These are phyloP conservation scores for Blomia tropicalis DNA, from an alignment of 2,888 invertebrate species.

Conservation along the genomic window DNA sequence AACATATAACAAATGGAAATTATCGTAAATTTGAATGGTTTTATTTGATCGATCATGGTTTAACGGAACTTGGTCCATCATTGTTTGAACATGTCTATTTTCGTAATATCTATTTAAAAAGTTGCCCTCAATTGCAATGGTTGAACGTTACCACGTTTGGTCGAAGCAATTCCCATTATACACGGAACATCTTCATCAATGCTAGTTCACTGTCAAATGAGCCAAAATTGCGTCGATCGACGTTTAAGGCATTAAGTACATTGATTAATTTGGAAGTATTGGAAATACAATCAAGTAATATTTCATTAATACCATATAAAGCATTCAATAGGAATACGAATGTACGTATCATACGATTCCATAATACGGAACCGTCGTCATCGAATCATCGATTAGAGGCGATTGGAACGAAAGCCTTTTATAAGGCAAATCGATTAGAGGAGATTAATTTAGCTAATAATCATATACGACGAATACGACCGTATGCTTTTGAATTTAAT, in stretches of 20 bases:
- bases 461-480: constrained; percentile 14
- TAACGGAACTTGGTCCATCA: background rate
- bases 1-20: background rate
- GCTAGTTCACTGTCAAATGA: constrained; percentile 15
- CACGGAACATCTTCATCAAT: constrained; percentile 15
- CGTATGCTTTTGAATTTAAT: constrained; percentile 19
- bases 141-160: constrained; percentile 1
- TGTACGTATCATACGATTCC: constrained; percentile 12
- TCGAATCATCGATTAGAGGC: background rate
- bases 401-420: constrained; percentile 14
- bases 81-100: constrained; percentile 1
- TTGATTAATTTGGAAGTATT: constrained; percentile 1
- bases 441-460: constrained; percentile 18
- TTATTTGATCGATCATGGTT: constrained; percentile 14
- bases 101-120: constrained; percentile 19
- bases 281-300: constrained; percentile 5
- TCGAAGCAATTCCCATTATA: background rate
- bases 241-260: constrained; percentile 16
- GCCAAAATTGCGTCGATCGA: background rate
- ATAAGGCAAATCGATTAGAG: background rate
- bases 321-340: constrained; percentile 15
- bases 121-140: background rate
- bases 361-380: constrained; percentile 20
- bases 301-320: constrained; percentile 9
- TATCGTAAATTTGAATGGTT: constrained; percentile 17